Conservation (phyloP, 2,113 vertebrate genomes). For the Sylvia atricapilla region DNA sequence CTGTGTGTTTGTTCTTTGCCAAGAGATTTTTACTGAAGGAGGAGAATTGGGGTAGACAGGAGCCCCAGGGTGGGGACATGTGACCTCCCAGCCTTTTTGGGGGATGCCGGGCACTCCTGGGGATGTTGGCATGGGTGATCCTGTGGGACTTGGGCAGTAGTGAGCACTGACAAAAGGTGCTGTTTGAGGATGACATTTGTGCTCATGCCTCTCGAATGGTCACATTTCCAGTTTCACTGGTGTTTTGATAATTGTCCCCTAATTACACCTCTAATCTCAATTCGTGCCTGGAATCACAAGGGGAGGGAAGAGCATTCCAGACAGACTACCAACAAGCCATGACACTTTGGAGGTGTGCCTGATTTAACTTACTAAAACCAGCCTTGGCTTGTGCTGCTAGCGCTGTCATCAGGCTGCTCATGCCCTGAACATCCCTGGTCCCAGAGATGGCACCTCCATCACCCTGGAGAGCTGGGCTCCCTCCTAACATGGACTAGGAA, state of each 20-base stretch:
- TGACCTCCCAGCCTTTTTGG: background rate
- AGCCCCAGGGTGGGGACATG: accelerated
- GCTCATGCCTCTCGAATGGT: background rate
- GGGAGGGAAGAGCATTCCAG: background rate
- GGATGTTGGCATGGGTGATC: background rate
- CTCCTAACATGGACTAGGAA: accelerated
- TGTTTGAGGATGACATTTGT: background rate
- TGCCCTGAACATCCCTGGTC: background rate
- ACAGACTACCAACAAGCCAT: background rate
- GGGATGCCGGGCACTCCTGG: accelerated
- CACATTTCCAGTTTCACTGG: background rate
- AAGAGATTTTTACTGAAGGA: accelerated
- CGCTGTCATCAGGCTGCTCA: accelerated
- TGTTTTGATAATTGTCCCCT: background rate
- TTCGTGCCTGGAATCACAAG: background rate
- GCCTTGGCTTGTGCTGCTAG: background rate
- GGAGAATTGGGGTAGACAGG: background rate
- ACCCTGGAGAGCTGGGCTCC: background rate
- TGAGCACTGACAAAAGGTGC: background rate
- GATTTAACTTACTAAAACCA: background rate
- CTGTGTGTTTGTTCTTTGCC: background rate
- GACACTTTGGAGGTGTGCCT: background rate
- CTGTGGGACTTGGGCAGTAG: accelerated
- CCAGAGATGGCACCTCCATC: background rate
- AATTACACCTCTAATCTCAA: background rate